phyloP scores from a whole-genome alignment of 2,113 vertebrate species.

The Mandrillus leucophaeus region DNA sequence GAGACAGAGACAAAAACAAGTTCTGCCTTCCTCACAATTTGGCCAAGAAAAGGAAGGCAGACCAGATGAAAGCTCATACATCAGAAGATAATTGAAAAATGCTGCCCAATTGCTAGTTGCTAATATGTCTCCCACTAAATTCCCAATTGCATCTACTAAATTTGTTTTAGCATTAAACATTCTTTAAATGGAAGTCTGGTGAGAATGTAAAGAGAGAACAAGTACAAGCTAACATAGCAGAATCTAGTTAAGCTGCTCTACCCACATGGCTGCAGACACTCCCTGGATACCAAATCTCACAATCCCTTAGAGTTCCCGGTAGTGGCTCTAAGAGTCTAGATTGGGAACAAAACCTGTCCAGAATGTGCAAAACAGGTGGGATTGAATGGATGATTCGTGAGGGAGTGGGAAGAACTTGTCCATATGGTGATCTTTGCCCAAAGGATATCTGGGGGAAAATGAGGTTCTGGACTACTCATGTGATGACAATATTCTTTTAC shows the following conservation, averaged over 20 bases:
- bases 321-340: background rate
- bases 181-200: background rate
- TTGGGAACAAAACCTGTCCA: background rate
- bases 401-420: background rate
- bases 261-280: background rate
- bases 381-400: background rate
- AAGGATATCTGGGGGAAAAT: background rate
- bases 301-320: background rate
- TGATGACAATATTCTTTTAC: background rate
- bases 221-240: background rate
- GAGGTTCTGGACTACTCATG: background rate
- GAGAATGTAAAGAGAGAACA: background rate
- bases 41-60: background rate
- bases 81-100: background rate
- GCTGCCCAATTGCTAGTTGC: background rate
- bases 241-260: background rate
- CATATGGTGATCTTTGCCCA: background rate
- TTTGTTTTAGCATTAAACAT: background rate
- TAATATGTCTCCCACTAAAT: background rate
- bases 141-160: background rate
- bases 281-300: background rate
- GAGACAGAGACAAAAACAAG: background rate
- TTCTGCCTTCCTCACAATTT: background rate
- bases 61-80: background rate
- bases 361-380: background rate